Evolutionary conservation across 2,888 invertebrate species (phyloP), one percentile per base, ranked within the genome.

Genomic region (Yponomeuta malinellus): DNA sequence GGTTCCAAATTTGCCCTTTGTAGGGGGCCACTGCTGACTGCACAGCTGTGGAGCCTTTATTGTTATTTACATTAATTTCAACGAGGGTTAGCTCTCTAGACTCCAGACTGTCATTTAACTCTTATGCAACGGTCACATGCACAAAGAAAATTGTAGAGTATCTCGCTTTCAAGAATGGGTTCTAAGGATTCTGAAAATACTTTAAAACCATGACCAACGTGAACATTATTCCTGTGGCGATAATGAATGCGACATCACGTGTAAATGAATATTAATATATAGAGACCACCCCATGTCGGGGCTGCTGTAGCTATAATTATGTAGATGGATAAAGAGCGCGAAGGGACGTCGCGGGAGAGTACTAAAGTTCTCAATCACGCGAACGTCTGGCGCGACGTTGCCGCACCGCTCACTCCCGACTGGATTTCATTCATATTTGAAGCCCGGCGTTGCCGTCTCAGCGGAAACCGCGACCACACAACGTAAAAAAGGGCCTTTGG

Each of bases 361-460:
- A 86, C 85, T 85, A 81, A 73, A 88, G 84, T 90, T 89, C 91
- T 91, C 88, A 92, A 91, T 92, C 90, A 87, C 85, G 84, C 86
- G 78, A 81, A 83, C 87, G 90, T 88, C 90, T 90, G 87, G 84
- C 74, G 92, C 91, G 86, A 84, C 87, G 91, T 92, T 92, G 92
- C 92, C 92, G 75, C 80, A 72, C 88, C 86, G 90, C 77, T 80
- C 88, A 81, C 84, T 79, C 86, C 80, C 88, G 87, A 89, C 90
- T 87, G 89, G 91, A 89, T 90, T 91, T 92, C 92, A 92, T 92
- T 92, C 92, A 92, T 92, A 92, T 92, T 89, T 91, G 86, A 90
- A 84, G 85, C 83, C 89, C 90, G 89, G 83, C 89, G 91, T 92
- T 91, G 91, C 92, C 90, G 89, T 86, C 84, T 84, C 90, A 86